These are phyloP conservation scores for Gymnarchus niloticus DNA, from an alignment of 2,113 vertebrate genomes.

Conservation along the genomic window DNA sequence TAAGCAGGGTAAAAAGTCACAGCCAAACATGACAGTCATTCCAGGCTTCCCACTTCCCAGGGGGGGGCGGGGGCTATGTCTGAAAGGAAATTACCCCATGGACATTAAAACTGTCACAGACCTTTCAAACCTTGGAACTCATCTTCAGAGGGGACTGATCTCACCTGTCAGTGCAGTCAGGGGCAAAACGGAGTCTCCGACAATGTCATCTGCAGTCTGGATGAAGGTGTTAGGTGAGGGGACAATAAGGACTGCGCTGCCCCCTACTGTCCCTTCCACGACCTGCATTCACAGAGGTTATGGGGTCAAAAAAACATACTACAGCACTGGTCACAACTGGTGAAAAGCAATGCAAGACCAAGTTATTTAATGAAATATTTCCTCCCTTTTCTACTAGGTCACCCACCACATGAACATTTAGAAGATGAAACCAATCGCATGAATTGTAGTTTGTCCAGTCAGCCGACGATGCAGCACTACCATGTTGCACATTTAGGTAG, in stretches of 20 bases:
- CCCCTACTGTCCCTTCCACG: constrained; percentile 67
- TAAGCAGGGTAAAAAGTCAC: neutral
- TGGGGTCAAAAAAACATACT: constrained; percentile 44
- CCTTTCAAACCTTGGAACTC: too few relatives aligned
- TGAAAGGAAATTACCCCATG: too few relatives aligned
- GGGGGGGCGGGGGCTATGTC: too few relatives aligned
- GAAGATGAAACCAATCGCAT: neutral
- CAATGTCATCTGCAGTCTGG: constrained; percentile 74
- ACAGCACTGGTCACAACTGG: neutral
- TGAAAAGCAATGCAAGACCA: neutral
- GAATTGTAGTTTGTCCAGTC: too few relatives aligned
- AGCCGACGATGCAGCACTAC: too few relatives aligned
- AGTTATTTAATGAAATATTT: neutral
- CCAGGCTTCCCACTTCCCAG: neutral
- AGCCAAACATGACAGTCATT: neutral
- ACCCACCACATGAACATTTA: neutral
- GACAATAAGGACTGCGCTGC: constrained; percentile 80
- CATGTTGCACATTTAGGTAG: too few relatives aligned
- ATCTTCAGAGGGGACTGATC: neutral
- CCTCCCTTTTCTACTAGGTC: neutral
- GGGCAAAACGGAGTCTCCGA: constrained; percentile 72
- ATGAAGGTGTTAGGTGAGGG: constrained; percentile 86
- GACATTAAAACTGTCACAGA: too few relatives aligned
- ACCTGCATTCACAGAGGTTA: constrained; percentile 62
- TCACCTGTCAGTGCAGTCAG: constrained; percentile 75